phyloP scores from a whole-genome alignment of 2,888 invertebrate species.

The Prosopocoilus inquinatus region DNA sequence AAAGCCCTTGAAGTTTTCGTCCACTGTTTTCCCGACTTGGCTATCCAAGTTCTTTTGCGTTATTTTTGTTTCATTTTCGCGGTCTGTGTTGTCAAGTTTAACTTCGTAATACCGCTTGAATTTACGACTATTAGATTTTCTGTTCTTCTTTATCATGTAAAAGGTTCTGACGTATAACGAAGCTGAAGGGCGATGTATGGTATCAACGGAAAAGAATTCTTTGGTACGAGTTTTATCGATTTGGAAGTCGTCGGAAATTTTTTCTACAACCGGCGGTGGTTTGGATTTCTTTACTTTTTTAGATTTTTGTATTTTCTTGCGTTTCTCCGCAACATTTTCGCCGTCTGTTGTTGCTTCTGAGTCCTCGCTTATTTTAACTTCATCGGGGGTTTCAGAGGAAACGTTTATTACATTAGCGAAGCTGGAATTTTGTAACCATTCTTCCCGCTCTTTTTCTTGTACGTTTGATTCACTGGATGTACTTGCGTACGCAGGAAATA shows the following conservation, averaged over 20 bases:
- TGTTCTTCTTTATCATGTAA: constrained; percentile 29
- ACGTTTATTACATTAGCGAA: constrained; percentile 33
- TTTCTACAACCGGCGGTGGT: constrained; percentile 24
- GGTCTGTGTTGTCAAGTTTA: constrained; percentile 27
- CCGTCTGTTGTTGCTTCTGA: constrained; percentile 8
- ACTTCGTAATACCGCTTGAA: constrained; percentile 41
- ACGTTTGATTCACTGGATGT: constrained; percentile 29
- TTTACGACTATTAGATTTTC: constrained; percentile 37
- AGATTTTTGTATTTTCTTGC: constrained; percentile 30
- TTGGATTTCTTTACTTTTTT: not conserved
- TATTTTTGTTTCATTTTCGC: constrained; percentile 20
- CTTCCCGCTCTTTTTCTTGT: constrained; percentile 20
- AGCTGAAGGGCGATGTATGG: constrained; percentile 63
- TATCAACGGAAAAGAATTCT: constrained; percentile 60
- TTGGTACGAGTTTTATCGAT: constrained; percentile 58
- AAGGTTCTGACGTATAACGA: constrained; percentile 54
- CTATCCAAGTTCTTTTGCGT: constrained; percentile 22
- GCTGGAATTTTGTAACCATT: constrained; percentile 50
- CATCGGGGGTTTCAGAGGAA: not conserved
- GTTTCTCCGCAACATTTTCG: constrained; percentile 36
- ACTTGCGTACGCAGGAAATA: constrained; percentile 52
- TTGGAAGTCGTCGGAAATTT: constrained; percentile 54
- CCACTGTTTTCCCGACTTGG: constrained; percentile 9
- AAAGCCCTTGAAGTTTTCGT: constrained; percentile 33
- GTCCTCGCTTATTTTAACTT: not conserved